Evolutionary conservation across 2,888 invertebrate species (phyloP).

Genomic region (Orgyia antiqua): DNA sequence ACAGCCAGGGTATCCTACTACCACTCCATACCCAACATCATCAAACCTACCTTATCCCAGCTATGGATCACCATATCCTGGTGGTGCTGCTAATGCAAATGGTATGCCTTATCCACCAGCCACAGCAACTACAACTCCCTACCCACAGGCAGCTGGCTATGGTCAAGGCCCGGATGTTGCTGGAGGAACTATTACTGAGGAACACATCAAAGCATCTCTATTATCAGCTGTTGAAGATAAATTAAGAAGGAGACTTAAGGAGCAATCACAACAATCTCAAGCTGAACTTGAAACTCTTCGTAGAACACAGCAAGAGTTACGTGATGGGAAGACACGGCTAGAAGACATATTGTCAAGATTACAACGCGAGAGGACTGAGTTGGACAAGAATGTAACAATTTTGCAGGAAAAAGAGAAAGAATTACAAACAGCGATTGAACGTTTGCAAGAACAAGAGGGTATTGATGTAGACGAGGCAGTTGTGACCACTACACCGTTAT

Average conservation of each 20-base stretch:
- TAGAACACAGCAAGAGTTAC: constrained; percentile 91
- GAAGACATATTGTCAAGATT: constrained; percentile 87
- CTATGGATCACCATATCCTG: constrained; percentile 61
- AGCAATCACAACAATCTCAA: constrained; percentile 93
- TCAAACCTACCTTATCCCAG: constrained; percentile 74
- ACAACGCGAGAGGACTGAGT: constrained; percentile 86
- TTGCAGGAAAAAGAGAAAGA: constrained; percentile 93
- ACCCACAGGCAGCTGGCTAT: constrained; percentile 45
- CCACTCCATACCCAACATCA: constrained; percentile 62
- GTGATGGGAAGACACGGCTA: constrained; percentile 89
- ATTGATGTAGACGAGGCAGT: constrained; percentile 98
- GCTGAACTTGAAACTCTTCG: constrained; percentile 94
- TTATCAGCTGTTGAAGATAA: constrained; percentile 98
- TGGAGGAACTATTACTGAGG: constrained; percentile 93
- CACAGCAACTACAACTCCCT: constrained; percentile 40
- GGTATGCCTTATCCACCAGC: constrained; percentile 45
- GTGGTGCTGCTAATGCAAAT: constrained; percentile 36
- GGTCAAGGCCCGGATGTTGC: constrained; percentile 54
- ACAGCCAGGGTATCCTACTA: constrained; percentile 34
- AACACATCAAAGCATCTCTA: constrained; percentile 95
- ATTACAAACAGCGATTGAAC: constrained; percentile 87
- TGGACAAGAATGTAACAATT: constrained; percentile 90
- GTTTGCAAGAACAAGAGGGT: constrained; percentile 86
- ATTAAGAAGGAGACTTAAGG: constrained; percentile 89
- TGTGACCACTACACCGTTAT: constrained; percentile 95